Percentiles rank a stretch among this genome's conserved stretches.
phyloP scores from a whole-genome alignment of 2,797 vertebrate species.

The Sebastes kiyomatsui region DNA sequence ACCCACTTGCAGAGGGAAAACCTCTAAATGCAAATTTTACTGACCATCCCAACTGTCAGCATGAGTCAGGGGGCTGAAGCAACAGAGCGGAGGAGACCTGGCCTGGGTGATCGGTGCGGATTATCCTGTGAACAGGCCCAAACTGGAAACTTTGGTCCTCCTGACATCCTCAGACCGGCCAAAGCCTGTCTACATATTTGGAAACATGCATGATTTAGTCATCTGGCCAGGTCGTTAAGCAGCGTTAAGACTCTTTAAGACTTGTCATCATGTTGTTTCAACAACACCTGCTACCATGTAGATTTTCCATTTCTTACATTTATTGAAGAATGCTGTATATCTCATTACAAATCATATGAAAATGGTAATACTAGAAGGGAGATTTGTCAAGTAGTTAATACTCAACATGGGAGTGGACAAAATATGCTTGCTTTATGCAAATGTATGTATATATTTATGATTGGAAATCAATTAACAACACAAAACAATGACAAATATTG shows the following conservation, averaged over 20 bases:
- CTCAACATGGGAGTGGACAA: no score
- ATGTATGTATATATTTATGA: no score
- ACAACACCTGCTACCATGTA: neutral
- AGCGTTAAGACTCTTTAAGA: neutral
- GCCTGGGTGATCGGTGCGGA: neutral
- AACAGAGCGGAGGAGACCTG: slow-evolving; percentile 4
- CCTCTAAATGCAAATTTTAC: neutral
- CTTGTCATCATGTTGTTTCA: neutral
- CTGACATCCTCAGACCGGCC: neutral
- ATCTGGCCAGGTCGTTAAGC: neutral
- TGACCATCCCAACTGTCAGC: slow-evolving; percentile 15
- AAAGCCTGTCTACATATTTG: neutral
- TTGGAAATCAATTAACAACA: no score
- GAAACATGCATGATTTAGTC: neutral
- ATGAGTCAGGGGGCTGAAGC: neutral
- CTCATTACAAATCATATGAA: neutral
- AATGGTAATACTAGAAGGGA: neutral
- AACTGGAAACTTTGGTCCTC: slow-evolving; percentile 22
- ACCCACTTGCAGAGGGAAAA: slow-evolving; percentile 33
- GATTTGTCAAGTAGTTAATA: no score
- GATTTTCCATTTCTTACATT: neutral
- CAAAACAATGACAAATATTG: no score
- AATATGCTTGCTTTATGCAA: no score
- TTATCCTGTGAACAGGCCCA: slow-evolving; percentile 19
- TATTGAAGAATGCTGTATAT: neutral